These are phyloP conservation scores for Trichogramma dendrolimi DNA, from an alignment of 2,888 invertebrate genomes.

Conservation along the genomic window DNA sequence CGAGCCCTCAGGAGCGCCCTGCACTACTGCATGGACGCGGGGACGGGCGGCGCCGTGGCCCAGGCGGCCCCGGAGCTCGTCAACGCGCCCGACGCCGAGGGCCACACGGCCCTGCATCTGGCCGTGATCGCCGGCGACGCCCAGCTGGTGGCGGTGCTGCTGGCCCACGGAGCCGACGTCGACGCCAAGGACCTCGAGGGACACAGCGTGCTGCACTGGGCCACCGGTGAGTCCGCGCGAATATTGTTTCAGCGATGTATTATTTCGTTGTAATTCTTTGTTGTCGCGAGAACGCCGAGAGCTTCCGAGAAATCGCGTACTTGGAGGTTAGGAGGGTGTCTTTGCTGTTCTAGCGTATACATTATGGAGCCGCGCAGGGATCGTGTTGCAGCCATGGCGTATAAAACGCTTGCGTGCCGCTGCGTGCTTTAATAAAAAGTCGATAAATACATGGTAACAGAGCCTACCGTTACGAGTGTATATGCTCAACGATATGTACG, in stretches of 20 bases:
- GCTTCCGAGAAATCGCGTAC: no score
- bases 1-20: constrained; percentile 81
- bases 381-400: no score
- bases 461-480: no score
- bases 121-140: constrained; percentile 92
- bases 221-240: constrained; percentile 71
- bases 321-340: no score
- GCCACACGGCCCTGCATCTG: constrained; percentile 90
- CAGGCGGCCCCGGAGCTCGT: constrained; percentile 83
- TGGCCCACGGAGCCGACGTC: constrained; percentile 85
- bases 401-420: no score
- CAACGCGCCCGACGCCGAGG: constrained; percentile 84
- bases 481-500: no score
- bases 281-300: no score
- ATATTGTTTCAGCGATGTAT: background rate
- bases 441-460: no score
- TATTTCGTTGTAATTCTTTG: background rate
- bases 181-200: constrained; percentile 88
- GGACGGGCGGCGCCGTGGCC: constrained; percentile 63
- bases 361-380: no score
- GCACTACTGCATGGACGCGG: constrained; percentile 82
- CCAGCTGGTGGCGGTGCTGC: constrained; percentile 77
- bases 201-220: constrained; percentile 97
- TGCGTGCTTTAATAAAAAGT: no score
- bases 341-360: no score